Conservation (phyloP, 2,888 invertebrate genomes). For the Clivina fossor region DNA sequence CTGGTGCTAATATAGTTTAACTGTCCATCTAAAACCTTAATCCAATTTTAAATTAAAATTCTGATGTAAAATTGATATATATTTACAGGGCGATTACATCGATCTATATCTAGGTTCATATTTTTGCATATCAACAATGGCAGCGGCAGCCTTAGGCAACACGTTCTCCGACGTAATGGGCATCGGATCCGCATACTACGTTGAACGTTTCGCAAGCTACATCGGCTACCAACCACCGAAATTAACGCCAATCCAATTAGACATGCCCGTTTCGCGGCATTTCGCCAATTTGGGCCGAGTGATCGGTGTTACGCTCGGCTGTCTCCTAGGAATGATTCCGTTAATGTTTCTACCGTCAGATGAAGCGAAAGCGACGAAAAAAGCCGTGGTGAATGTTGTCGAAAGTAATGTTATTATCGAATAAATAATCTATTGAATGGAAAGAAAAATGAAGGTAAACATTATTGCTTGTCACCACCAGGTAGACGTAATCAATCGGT, state of each 20-base stretch:
- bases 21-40: too few relatives aligned
- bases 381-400: background rate
- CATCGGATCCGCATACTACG: constrained; percentile 93
- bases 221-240: constrained; percentile 84
- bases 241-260: constrained; percentile 84
- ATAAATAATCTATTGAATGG: background rate
- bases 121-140: constrained; percentile 92
- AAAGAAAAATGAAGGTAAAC: too few relatives aligned
- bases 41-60: background rate
- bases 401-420: constrained; percentile 2
- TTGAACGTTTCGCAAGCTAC: constrained; percentile 78
- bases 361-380: constrained; percentile 34
- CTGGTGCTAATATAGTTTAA: too few relatives aligned
- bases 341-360: constrained; percentile 69
- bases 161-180: constrained; percentile 94
- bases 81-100: constrained; percentile 88
- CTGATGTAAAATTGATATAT: background rate
- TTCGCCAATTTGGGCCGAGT: constrained; percentile 87
- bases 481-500: too few relatives aligned
- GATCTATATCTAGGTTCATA: constrained; percentile 82
- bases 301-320: constrained; percentile 89
- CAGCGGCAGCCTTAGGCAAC: constrained; percentile 93
- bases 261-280: constrained; percentile 75
- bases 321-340: constrained; percentile 93
- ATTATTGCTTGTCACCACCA: too few relatives aligned